phyloP scores from a whole-genome alignment of 2,888 invertebrate genomes.

The Hirtodrosophila alboralis region DNA sequence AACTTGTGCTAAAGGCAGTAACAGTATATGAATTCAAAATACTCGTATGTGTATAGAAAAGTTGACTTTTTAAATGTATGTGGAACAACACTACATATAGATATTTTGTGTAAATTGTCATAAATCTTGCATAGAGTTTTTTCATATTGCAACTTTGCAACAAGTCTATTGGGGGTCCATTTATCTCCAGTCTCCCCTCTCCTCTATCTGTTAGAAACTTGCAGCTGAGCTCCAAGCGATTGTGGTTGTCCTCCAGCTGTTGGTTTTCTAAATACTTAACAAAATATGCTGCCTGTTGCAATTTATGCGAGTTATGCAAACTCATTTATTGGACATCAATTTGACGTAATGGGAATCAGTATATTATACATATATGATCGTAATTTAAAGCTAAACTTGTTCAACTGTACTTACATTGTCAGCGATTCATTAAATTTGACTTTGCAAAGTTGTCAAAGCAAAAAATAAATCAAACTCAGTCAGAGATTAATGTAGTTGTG shows the following conservation, averaged over 20 bases:
- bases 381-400: conserved; percentile 38
- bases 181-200: conserved; percentile 2
- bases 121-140: conserved; percentile 66
- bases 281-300: conserved; percentile 31
- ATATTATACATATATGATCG: conserved; percentile 5
- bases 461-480: conserved; percentile 15
- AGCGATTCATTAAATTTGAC: conserved; percentile 46
- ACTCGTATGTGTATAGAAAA: not conserved
- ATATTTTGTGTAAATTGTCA: conserved; percentile 53
- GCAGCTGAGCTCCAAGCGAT: conserved; percentile 55
- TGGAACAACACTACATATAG: conserved; percentile 18
- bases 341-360: conserved; percentile 70
- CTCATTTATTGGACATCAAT: conserved; percentile 70
- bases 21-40: conserved; percentile 9
- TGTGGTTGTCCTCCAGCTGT: conserved; percentile 75
- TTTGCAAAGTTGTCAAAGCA: conserved; percentile 44
- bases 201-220: conserved; percentile 17
- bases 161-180: conserved; percentile 4
- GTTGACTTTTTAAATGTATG: conserved; percentile 10
- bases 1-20: conserved; percentile 30
- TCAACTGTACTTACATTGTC: conserved; percentile 42
- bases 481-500: conserved; percentile 10
- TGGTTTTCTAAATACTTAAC: conserved; percentile 11
- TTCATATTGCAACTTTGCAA: conserved; percentile 35
- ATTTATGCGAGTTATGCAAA: conserved; percentile 72